A percentile compares a stretch with the other conserved stretches of the same genome.
Evolutionary conservation across 2,797 vertebrate genomes (phyloP).

Genomic region (Chelon auratus): DNA sequence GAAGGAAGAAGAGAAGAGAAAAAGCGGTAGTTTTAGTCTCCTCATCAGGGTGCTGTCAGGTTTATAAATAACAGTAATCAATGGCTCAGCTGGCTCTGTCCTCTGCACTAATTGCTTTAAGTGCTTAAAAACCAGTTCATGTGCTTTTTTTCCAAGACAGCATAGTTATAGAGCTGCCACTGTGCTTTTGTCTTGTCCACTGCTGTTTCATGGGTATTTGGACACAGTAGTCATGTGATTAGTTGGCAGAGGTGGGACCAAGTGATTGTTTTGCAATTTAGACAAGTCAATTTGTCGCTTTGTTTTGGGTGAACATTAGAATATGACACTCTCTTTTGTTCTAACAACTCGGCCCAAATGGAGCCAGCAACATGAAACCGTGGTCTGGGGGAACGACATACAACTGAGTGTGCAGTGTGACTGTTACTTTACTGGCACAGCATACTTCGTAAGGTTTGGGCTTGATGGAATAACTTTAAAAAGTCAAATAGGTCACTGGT

Average conservation of each 20-base stretch:
- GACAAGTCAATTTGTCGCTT: no score
- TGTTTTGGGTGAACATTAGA: no score
- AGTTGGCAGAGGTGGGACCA: neutral
- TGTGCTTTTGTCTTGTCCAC: slow-evolving; percentile 44
- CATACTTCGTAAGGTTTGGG: no score
- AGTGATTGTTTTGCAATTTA: no score
- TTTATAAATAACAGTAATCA: slow-evolving; percentile 85
- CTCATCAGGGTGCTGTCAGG: slow-evolving; percentile 78
- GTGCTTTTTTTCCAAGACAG: slow-evolving; percentile 57
- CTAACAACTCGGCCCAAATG: no score
- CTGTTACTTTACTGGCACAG: no score
- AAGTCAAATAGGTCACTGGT: no score
- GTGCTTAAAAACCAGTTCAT: slow-evolving; percentile 71
- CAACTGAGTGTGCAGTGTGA: no score
- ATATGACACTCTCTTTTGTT: no score
- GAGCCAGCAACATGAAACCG: no score
- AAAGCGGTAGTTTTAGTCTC: slow-evolving; percentile 52
- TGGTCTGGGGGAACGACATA: no score
- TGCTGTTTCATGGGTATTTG: slow-evolving; percentile 19
- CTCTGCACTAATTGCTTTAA: slow-evolving; percentile 80
- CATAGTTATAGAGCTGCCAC: slow-evolving; percentile 32
- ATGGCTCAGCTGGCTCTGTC: slow-evolving; percentile 80
- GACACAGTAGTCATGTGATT: slow-evolving; percentile 10
- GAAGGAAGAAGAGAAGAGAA: slow-evolving; percentile 32
- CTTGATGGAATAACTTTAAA: no score